phyloP scores from a whole-genome alignment of 2,113 vertebrate species.

The Podarcis muralis region DNA sequence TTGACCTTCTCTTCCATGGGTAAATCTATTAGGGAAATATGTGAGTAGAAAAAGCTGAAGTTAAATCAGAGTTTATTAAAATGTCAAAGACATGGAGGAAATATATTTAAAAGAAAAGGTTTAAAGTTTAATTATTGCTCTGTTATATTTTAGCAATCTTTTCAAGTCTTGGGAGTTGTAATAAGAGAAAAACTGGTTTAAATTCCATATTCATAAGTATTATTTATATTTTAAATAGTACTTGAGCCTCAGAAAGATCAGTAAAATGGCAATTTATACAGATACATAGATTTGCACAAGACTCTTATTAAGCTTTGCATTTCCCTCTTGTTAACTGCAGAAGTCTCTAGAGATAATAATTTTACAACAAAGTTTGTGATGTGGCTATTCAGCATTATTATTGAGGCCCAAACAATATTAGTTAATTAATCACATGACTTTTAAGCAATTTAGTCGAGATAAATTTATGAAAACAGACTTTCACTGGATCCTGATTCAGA shows the following conservation, averaged over 20 bases:
- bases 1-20: background rate
- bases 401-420: background rate
- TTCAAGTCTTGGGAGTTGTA: background rate
- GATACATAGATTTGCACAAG: slow-evolving; percentile 18
- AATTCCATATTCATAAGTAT: background rate
- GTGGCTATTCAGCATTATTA: background rate
- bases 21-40: background rate
- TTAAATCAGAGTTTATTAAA: slow-evolving; percentile 18
- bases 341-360: background rate
- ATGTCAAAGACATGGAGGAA: background rate
- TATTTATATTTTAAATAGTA: background rate
- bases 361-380: background rate
- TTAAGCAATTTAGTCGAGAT: background rate
- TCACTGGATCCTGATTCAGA: background rate
- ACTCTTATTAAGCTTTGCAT: background rate
- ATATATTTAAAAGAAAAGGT: background rate
- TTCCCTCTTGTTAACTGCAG: background rate
- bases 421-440: background rate
- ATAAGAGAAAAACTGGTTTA: background rate
- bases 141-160: background rate
- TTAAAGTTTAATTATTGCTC: slow-evolving; percentile 21
- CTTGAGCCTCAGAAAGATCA: slow-evolving; percentile 15
- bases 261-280: slow-evolving; percentile 13
- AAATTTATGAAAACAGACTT: background rate
- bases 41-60: background rate